Conservation (phyloP, 2,113 vertebrate genomes). For the Hippocampus comes region DNA sequence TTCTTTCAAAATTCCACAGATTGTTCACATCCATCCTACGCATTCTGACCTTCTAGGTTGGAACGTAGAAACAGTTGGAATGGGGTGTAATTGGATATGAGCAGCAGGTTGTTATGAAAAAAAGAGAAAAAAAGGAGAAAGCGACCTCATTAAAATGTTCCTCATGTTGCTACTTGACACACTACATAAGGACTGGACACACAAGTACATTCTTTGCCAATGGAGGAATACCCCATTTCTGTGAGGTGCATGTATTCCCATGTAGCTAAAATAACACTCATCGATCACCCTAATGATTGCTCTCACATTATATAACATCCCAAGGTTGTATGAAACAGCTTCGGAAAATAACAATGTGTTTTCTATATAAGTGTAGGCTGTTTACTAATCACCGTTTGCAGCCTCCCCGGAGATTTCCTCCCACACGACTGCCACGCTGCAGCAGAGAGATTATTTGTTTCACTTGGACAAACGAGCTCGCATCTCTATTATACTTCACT, state of each 20-base stretch:
- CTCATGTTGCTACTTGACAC: constrained; percentile 6
- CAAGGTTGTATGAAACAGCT: neutral
- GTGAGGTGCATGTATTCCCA: neutral
- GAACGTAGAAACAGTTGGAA: constrained; percentile 24
- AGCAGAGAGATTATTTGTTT: constrained; percentile 48
- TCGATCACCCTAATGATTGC: neutral
- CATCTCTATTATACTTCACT: neutral
- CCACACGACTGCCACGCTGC: constrained; percentile 47
- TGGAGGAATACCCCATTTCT: neutral
- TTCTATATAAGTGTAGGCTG: constrained; percentile 44
- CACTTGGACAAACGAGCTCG: constrained; percentile 23
- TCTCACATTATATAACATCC: constrained; percentile 2
- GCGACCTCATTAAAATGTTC: constrained; percentile 38
- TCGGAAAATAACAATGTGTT: constrained; percentile 11
- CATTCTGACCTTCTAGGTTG: constrained; percentile 22
- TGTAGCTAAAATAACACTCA: constrained; percentile 6
- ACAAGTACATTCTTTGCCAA: neutral
- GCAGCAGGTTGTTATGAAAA: constrained; percentile 23
- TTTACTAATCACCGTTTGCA: constrained; percentile 58
- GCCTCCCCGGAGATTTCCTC: constrained; percentile 48
- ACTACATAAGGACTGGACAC: neutral
- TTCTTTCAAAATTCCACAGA: neutral
- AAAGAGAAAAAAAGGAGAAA: constrained; percentile 12
- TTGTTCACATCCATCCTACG: neutral
- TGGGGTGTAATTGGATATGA: constrained; percentile 32